A percentile compares a stretch with the other conserved stretches of the same genome.
Conservation (phyloP, 2,797 vertebrate species). For the Cossypha heuglini region DNA sequence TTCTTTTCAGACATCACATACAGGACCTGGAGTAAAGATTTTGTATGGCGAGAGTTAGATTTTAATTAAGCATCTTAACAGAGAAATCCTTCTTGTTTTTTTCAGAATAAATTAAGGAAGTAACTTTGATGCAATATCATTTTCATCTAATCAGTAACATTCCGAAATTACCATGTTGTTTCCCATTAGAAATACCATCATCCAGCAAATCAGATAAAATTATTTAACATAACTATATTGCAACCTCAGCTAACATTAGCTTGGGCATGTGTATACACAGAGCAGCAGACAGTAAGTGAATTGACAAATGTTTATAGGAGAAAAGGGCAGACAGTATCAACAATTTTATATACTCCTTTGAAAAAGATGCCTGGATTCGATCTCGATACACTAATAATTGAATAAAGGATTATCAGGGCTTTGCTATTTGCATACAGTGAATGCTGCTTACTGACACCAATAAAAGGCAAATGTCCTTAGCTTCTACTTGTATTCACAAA, state of each 20-base stretch:
- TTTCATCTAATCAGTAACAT: constrained; percentile 82
- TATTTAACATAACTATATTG: constrained; percentile 60
- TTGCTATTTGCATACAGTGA: neutral
- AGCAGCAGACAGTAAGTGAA: neutral
- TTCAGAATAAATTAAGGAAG: constrained; percentile 81
- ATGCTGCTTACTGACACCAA: neutral
- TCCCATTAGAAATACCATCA: constrained; percentile 76
- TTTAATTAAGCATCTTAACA: constrained; percentile 81
- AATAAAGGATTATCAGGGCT: neutral
- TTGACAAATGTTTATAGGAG: constrained; percentile 5
- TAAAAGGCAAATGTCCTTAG: neutral
- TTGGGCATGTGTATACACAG: neutral
- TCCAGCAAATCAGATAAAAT: constrained; percentile 76
- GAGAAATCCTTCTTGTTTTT: constrained; percentile 77
- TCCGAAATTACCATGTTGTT: constrained; percentile 82
- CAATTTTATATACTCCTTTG: neutral
- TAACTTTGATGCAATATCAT: constrained; percentile 81
- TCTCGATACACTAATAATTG: neutral
- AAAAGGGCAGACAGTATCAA: constrained; percentile 12
- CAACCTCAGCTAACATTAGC: constrained; percentile 66
- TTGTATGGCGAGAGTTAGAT: constrained; percentile 49
- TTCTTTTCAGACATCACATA: constrained; percentile 56
- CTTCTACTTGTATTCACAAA: neutral
- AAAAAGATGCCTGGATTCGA: neutral
- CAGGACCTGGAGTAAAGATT: constrained; percentile 64